phyloP scores from a whole-genome alignment of 2,888 invertebrate genomes.

The Fabriciana adippe region DNA sequence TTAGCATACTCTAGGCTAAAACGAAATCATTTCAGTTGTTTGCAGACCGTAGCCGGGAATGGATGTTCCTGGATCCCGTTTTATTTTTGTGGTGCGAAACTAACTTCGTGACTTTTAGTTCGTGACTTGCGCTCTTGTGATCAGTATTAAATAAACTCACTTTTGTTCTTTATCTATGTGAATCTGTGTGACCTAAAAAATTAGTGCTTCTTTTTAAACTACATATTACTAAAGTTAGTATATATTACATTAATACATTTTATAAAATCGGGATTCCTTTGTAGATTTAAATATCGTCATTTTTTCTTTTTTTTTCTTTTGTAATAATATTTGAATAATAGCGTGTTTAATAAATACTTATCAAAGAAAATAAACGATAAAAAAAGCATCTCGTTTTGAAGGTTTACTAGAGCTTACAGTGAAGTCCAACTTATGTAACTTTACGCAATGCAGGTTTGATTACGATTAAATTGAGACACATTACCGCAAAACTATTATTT shows the following conservation, averaged over 20 bases:
- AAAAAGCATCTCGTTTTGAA: not conserved
- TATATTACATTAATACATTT: not conserved
- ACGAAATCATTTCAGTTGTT: conserved; percentile 55
- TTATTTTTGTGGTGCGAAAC: conserved; percentile 29
- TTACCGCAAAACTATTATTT: not conserved
- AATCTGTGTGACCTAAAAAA: conserved; percentile 7
- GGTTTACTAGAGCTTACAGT: conserved; percentile 19
- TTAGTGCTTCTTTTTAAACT: conserved; percentile 4
- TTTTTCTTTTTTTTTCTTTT: too few species aligned
- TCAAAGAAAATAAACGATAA: too few species aligned
- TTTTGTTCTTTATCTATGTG: not conserved
- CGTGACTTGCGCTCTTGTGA: conserved; percentile 28
- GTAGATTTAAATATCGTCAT: too few species aligned
- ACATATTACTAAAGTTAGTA: conserved; percentile 2
- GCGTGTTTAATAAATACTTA: too few species aligned
- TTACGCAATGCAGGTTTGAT: conserved; percentile 68
- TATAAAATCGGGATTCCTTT: not conserved
- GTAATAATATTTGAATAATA: too few species aligned
- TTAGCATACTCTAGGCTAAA: conserved; percentile 29
- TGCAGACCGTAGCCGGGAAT: conserved; percentile 54
- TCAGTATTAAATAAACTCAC: conserved; percentile 19
- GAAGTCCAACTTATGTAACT: conserved; percentile 61
- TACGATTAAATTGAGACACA: conserved; percentile 18
- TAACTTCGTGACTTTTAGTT: conserved; percentile 32
- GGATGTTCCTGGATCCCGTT: conserved; percentile 49